Base-by-base conservation (phyloP, 2,797 vertebrate species). In the Channa striata region DNA sequence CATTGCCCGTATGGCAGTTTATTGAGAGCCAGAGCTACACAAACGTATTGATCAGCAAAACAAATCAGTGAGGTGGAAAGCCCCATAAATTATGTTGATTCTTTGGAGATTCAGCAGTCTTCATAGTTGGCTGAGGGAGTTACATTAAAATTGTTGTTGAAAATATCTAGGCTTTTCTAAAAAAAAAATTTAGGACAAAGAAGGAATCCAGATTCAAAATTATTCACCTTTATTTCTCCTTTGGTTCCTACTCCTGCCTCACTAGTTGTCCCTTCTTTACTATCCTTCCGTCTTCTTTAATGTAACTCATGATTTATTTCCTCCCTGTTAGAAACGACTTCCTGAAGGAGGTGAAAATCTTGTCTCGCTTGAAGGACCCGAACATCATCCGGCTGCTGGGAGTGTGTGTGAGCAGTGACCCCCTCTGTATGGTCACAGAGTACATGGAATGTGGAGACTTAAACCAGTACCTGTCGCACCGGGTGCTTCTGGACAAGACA, bases 361-460 rank as follows among this genome's bases (percentile, higher is more conserved):
- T 99, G 92, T 97, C 96, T 0, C 94, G 97, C 13, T 91, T 99
- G 51, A 97, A 96, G 81, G 97, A 98, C 86, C 96, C 95, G 0
- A 97, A 99, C 92, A 98, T 98, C 85, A 96, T 98, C 80, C 93
- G 95, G 20, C 93, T 98, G 68, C 91, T 98, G 88, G 97, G 97
- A 0, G 97, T 97, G 82, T 97, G 96, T 36, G 95, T 96, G 85
- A 96, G 95, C 87, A 96, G 95, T 0, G 96, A 97, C 68, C 97
- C 97, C 0, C 93, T 98, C 54, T 97, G 96, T 64, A 98, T 98
- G 96, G 96, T 98, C 60, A 98, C 97, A 0, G 97, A 98, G 78
- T 98, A 98, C 91, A 98, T 98, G 97, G 97, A 97, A 89, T 96
- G 96, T 0, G 97, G 97, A 0, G 97, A 98, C 89, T 91, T 98